Conservation (phyloP, 2,113 vertebrate genomes). For the Eurypyga helias region DNA sequence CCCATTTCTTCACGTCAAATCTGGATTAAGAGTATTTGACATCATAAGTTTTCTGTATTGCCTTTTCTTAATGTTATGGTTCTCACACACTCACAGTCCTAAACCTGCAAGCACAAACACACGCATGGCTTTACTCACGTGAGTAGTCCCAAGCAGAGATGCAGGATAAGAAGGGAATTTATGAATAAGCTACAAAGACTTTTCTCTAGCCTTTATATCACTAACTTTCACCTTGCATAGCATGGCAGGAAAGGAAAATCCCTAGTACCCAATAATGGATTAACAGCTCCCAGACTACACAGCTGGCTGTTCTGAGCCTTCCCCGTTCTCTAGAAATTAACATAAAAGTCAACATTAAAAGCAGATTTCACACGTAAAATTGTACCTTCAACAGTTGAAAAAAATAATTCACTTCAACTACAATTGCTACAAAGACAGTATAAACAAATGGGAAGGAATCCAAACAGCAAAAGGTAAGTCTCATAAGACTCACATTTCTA, state of each 20-base stretch:
- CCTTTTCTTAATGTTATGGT: not conserved
- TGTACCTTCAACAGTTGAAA: not conserved
- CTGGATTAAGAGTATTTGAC: not conserved
- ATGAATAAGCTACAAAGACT: slow-evolving; percentile 44
- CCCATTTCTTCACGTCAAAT: not conserved
- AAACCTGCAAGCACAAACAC: slow-evolving; percentile 60
- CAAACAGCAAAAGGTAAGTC: not conserved
- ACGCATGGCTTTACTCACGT: slow-evolving; percentile 54
- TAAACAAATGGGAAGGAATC: not conserved
- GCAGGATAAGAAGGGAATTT: slow-evolving; percentile 66
- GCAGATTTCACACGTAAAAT: not conserved
- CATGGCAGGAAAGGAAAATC: not conserved
- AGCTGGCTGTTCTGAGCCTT: not conserved
- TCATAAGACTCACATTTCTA: not conserved
- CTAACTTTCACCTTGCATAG: not conserved
- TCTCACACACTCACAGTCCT: slow-evolving; percentile 33
- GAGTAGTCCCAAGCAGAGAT: slow-evolving; percentile 51
- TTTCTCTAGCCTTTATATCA: slow-evolving; percentile 3
- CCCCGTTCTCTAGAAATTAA: not conserved
- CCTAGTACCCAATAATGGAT: not conserved
- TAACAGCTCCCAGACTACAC: not conserved
- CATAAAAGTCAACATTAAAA: not conserved
- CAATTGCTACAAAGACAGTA: not conserved
- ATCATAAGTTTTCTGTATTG: not conserved
- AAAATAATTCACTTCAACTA: not conserved